phyloP scores from a whole-genome alignment of 2,888 invertebrate genomes.

The Cantharis rustica region DNA sequence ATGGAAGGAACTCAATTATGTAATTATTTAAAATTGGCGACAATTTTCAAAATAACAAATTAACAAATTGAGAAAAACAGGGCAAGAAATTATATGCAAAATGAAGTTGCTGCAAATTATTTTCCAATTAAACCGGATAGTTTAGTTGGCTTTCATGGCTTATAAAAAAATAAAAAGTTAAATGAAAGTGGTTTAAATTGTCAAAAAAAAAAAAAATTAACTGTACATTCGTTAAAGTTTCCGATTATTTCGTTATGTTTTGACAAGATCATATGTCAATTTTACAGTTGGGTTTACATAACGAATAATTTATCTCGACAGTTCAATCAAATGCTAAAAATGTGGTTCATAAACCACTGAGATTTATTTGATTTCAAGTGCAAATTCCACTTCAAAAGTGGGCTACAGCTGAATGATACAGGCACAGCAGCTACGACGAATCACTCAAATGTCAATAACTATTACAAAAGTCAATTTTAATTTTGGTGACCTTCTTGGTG shows the following conservation, averaged over 20 bases:
- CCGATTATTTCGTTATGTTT: neutral
- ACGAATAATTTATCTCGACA: neutral
- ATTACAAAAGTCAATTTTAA: neutral
- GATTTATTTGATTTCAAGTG: neutral
- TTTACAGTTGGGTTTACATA: neutral
- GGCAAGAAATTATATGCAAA: neutral
- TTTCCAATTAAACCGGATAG: neutral
- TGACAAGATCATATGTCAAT: neutral
- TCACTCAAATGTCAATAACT: neutral
- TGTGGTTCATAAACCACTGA: neutral
- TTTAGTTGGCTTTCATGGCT: neutral
- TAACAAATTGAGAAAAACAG: neutral
- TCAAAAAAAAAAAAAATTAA: neutral
- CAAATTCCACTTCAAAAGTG: neutral
- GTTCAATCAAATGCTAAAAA: neutral
- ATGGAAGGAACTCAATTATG: neutral
- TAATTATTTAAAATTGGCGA: neutral
- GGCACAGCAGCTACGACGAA: neutral
- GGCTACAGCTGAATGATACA: neutral
- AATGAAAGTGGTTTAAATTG: neutral
- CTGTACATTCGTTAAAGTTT: neutral
- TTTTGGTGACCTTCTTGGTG: neutral
- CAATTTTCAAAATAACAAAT: neutral
- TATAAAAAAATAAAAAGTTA: neutral
- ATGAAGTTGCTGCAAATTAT: neutral